Evolutionary conservation across 2,797 vertebrate species (phyloP).

Genomic region (Gymnocypris eckloni): DNA sequence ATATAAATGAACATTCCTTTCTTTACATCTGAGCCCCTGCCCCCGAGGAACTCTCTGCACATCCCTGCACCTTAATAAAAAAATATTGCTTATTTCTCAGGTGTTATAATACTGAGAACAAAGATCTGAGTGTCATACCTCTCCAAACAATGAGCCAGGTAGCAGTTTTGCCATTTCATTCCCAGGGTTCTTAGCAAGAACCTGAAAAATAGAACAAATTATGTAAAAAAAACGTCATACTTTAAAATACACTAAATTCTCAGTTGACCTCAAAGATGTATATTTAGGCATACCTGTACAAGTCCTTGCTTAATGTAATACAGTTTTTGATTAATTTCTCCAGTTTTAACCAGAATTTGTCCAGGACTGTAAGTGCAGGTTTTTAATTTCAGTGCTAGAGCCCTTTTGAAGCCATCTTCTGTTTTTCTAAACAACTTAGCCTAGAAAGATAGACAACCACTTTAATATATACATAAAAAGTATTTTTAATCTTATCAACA

Average conservation of each 20-base stretch:
- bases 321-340: slow-evolving; percentile 47
- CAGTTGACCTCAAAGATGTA: too few species aligned
- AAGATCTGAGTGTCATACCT: slow-evolving; percentile 27
- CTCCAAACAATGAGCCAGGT: slow-evolving; percentile 51
- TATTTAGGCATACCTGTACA: slow-evolving; percentile 44
- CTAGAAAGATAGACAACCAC: slow-evolving; percentile 32
- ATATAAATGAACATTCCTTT: too few species aligned
- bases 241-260: background rate
- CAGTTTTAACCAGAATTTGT: slow-evolving; percentile 42
- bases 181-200: slow-evolving; percentile 13
- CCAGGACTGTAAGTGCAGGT: slow-evolving; percentile 53
- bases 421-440: slow-evolving; percentile 29
- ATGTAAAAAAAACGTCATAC: background rate
- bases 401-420: slow-evolving; percentile 42
- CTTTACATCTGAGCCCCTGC: too few species aligned
- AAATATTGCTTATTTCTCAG: too few species aligned
- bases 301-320: slow-evolving; percentile 54
- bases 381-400: slow-evolving; percentile 43
- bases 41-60: too few species aligned
- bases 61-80: too few species aligned
- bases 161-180: slow-evolving; percentile 48
- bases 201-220: slow-evolving; percentile 29
- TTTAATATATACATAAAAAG: background rate
- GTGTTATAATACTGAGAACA: too few species aligned
- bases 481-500: background rate